phyloP scores from a whole-genome alignment of 1,140 invertebrate genomes.

The Penaeus chinensis region DNA sequence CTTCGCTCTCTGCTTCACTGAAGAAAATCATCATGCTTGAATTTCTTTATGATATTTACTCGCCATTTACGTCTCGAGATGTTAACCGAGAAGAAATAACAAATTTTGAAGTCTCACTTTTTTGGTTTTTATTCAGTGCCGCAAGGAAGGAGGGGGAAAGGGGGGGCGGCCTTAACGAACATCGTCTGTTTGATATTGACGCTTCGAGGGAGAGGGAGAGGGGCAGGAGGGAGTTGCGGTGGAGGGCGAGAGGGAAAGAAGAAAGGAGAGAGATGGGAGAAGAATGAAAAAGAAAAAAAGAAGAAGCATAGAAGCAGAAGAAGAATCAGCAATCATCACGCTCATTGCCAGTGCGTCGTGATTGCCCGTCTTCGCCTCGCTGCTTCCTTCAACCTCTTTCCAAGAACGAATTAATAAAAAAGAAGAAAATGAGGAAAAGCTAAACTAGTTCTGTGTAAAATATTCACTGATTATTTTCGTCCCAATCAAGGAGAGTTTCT shows the following conservation, averaged over 20 bases:
- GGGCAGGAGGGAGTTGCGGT: not conserved
- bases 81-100: too few relatives aligned
- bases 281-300: not conserved
- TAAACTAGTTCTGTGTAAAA: not conserved
- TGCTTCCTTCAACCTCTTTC: not conserved
- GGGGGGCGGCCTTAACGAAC: not conserved
- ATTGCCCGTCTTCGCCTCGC: not conserved
- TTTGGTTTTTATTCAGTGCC: too few relatives aligned
- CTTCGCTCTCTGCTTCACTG: not conserved
- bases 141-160: not conserved
- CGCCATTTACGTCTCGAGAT: not conserved
- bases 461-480: constrained; percentile 31
- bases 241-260: not conserved
- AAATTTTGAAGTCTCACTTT: too few relatives aligned
- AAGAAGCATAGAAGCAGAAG: not conserved
- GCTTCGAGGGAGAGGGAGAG: too few relatives aligned
- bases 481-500: constrained; percentile 17
- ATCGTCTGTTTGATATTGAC: too few relatives aligned
- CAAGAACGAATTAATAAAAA: too few relatives aligned
- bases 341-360: not conserved
- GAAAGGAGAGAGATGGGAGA: not conserved
- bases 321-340: not conserved
- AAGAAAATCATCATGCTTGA: not conserved
- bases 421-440: too few relatives aligned
- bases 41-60: not conserved